Percentiles rank a stretch among this genome's conserved stretches.
phyloP scores from a whole-genome alignment of 2,797 vertebrate genomes.

The Tympanoctomys barrerae region DNA sequence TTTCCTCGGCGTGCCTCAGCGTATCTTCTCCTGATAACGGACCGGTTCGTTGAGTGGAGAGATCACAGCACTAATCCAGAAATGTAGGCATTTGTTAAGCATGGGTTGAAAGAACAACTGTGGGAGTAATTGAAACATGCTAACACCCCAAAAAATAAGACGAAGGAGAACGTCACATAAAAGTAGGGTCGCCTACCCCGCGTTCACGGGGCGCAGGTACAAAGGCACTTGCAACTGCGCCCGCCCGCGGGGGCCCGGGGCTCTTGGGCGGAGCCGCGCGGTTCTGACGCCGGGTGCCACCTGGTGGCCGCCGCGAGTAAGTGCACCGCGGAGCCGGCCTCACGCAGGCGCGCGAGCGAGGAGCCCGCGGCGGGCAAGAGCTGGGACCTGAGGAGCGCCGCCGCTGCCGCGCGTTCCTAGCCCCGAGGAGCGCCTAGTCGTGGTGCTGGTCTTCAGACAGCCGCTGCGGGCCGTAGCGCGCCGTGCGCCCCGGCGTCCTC shows the following conservation, averaged over 20 bases:
- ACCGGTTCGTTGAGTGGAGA: background rate
- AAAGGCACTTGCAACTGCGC: slow-evolving; percentile 19
- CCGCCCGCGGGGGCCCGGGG: background rate
- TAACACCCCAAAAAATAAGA: slow-evolving; percentile 30
- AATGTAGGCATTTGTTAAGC: slow-evolving; percentile 33
- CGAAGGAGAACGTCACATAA: background rate
- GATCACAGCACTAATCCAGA: background rate
- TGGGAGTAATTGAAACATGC: slow-evolving; percentile 54
- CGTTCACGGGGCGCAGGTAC: slow-evolving; percentile 19
- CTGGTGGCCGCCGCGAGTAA: background rate
- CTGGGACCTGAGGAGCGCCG: too few species aligned
- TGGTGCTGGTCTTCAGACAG: background rate
- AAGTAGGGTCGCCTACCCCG: background rate
- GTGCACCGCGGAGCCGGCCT: background rate
- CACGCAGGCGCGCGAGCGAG: background rate
- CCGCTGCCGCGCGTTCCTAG: background rate
- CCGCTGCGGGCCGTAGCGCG: background rate
- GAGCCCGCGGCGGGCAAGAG: background rate
- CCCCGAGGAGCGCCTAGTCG: background rate
- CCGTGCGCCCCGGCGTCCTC: background rate
- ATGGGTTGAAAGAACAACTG: slow-evolving; percentile 54
- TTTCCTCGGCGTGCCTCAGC: background rate
- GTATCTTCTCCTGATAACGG: background rate
- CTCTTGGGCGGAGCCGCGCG: background rate
- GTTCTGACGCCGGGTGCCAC: background rate